Evolutionary conservation across 1,140 invertebrate genomes (phyloP).

Genomic region (Conopomorpha cramerella): DNA sequence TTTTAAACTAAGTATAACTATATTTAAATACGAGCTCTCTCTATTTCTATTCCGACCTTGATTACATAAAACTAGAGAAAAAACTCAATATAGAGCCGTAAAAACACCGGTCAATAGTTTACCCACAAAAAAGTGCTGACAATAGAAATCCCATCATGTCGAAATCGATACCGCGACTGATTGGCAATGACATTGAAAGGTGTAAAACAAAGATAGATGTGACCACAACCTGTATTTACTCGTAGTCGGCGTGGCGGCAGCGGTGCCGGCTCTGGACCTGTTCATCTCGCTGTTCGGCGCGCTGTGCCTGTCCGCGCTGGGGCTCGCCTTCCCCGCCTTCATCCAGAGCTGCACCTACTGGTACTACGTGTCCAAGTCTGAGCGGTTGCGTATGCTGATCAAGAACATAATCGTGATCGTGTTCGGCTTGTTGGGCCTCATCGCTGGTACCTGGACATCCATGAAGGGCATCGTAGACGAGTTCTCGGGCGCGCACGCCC

Average conservation of each 20-base stretch:
- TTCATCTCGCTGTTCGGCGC: constrained; percentile 88
- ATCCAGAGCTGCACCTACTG: constrained; percentile 70
- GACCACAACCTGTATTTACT: constrained; percentile 11
- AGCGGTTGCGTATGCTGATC: constrained; percentile 56
- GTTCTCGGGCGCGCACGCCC: constrained; percentile 50
- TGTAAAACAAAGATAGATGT: no score
- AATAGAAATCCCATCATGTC: no score
- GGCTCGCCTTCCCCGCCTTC: constrained; percentile 86
- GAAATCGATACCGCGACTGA: no score
- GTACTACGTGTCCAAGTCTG: constrained; percentile 54
- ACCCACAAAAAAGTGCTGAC: no score
- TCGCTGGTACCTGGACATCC: constrained; percentile 75
- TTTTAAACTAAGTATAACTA: no score
- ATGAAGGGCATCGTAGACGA: constrained; percentile 65
- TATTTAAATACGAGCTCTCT: no score
- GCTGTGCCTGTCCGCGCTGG: constrained; percentile 78
- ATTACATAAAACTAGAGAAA: no score
- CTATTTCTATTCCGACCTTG: no score
- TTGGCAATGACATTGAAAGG: no score
- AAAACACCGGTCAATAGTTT: no score
- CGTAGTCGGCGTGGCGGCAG: constrained; percentile 77
- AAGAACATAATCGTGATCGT: constrained; percentile 75
- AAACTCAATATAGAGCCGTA: no score
- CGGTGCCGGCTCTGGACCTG: constrained; percentile 79
- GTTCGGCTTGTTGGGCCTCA: constrained; percentile 68